Conservation (phyloP, 2,113 vertebrate genomes). For the Micronisus gabar region DNA sequence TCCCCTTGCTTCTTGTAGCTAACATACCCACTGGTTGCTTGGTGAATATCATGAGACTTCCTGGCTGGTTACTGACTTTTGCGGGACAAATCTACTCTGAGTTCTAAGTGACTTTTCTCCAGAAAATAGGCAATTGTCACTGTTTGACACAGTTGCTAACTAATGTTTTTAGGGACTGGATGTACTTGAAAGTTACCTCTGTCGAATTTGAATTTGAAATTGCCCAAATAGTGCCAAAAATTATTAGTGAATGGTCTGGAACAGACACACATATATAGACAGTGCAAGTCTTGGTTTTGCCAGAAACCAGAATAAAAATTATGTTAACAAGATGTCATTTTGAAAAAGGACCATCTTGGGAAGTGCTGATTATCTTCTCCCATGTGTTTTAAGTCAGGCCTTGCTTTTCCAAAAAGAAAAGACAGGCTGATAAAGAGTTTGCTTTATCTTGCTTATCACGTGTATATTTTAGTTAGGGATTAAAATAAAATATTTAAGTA, state of each 20-base stretch:
- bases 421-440: neutral
- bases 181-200: neutral
- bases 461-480: neutral
- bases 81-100: neutral
- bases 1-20: neutral
- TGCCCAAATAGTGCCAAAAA: neutral
- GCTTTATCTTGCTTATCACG: neutral
- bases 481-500: constrained; percentile 27
- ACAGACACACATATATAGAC: rapidly evolving
- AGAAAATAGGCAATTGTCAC: neutral
- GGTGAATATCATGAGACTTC: neutral
- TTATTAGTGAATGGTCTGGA: neutral
- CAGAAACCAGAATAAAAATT: neutral
- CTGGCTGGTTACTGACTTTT: neutral
- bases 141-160: neutral
- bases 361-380: neutral
- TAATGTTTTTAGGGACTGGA: neutral
- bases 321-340: neutral
- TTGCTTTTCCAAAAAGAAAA: neutral
- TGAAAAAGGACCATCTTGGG: neutral
- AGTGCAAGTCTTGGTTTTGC: neutral
- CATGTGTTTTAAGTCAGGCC: neutral
- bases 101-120: neutral
- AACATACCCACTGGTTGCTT: rapidly evolving
- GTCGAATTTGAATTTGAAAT: neutral